Base-by-base conservation (phyloP, 1,140 invertebrate species). In the Drosophila sp. region DNA sequence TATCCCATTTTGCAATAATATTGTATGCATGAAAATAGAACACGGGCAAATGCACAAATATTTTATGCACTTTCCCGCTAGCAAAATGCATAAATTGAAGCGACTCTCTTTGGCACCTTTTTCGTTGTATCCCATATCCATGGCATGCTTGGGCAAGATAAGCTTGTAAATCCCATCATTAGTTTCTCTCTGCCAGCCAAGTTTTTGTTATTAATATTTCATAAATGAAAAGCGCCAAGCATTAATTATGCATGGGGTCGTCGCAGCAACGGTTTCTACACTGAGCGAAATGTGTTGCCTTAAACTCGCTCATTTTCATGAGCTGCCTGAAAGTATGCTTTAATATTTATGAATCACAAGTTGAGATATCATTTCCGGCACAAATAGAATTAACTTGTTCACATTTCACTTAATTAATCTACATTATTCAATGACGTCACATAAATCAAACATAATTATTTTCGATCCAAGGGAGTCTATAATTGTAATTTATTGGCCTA, bases 61-160 rank as follows among this genome's bases (percentile, higher is more conserved):
- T 60, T 65, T 54, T 25, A 57, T 67, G 63, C 70, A 67, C 70
- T 86, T 87, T 84, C 80, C 68, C 80, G 65, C 58, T 73, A 29
- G 62, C 17, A 78, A 78, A 78, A 77, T 25, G 23, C n/a, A 57
- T 44, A 57, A 57, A 66, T 23, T 44, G 25, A 17, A 25, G n/a
- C 30, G 69, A 76, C 57, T 30, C n/a, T 7, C 38, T 29, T 30
- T 30, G 4, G 64, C 38, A 23, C 60, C 40, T 76, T 57, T 17
- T 76, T 78, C 54, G 68, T 62, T 68, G 29, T 38, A 55, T 40
- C 29, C 55, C 23, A 38, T 40, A 50, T 41, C 10, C 32, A 38
- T 60, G 8, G 68, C 76, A 33, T 79, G 76, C 55, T 73, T 40
- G 38, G 40, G 8, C 17, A 44, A 71, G 76, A 79, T 80, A 72